These are phyloP conservation scores for Marcusenius ussheri DNA, from an alignment of 2,113 vertebrate genomes.

Conservation along the genomic window DNA sequence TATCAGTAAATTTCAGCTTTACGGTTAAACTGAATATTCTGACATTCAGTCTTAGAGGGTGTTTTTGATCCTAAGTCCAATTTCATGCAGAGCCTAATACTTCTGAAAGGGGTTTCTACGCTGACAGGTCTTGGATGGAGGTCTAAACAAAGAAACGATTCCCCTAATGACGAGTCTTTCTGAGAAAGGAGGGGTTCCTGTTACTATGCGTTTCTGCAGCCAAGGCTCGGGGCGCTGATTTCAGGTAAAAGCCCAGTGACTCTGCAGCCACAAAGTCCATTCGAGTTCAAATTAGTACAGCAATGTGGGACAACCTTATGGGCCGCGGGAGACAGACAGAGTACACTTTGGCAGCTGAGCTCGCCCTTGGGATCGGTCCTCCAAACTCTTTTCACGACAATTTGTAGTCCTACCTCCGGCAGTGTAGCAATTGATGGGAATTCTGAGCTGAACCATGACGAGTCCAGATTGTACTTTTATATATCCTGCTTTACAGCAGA, in stretches of 20 bases:
- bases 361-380: neutral
- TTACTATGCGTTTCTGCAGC: neutral
- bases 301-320: neutral
- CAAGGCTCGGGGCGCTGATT: neutral
- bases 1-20: neutral
- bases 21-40: neutral
- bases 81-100: neutral
- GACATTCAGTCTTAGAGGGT: neutral
- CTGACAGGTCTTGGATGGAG: neutral
- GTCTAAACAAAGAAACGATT: neutral
- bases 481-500: neutral
- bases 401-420: neutral
- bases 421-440: neutral
- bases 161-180: neutral
- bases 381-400: neutral
- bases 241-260: neutral
- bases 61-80: neutral
- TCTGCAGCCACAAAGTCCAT: neutral
- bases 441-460: constrained; percentile 10
- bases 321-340: neutral
- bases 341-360: neutral
- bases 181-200: neutral
- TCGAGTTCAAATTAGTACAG: neutral
- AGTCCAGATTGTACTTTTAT: constrained; percentile 8
- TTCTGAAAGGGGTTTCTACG: neutral